Conservation (phyloP, 2,888 invertebrate genomes). For the Hedya salicella region DNA sequence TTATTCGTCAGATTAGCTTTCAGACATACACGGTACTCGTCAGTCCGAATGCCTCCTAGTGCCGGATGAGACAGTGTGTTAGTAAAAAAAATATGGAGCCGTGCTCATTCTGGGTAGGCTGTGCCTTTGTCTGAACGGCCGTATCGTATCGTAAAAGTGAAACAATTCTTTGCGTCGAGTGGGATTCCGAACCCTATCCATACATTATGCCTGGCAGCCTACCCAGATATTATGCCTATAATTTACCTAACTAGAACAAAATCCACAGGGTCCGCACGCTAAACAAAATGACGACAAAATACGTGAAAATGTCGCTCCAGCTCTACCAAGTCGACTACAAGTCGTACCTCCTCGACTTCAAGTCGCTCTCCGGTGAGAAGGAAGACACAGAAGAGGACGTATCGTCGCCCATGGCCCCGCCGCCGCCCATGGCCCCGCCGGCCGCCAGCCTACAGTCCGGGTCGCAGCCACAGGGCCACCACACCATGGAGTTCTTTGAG, state of each 20-base stretch:
- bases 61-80: too few species aligned
- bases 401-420: slow-evolving; percentile 58
- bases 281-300: slow-evolving; percentile 92
- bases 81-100: too few species aligned
- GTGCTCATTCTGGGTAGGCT: too few species aligned
- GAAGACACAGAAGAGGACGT: slow-evolving; percentile 80
- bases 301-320: slow-evolving; percentile 99
- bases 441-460: slow-evolving; percentile 55
- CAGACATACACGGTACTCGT: too few species aligned
- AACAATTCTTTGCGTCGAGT: too few species aligned
- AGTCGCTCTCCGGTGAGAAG: slow-evolving; percentile 94
- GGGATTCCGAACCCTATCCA: too few species aligned
- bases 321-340: slow-evolving; percentile 99
- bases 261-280: slow-evolving; percentile 92
- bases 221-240: too few species aligned
- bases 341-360: slow-evolving; percentile 98
- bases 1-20: too few species aligned
- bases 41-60: too few species aligned
- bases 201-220: too few species aligned
- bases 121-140: too few species aligned
- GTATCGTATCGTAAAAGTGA: too few species aligned
- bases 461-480: slow-evolving; percentile 88
- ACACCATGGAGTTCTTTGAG: slow-evolving; percentile 99
- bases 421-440: slow-evolving; percentile 57
- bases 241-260: background rate